Evolutionary conservation across 2,113 vertebrate species (phyloP).

Genomic region (Equus przewalskii): DNA sequence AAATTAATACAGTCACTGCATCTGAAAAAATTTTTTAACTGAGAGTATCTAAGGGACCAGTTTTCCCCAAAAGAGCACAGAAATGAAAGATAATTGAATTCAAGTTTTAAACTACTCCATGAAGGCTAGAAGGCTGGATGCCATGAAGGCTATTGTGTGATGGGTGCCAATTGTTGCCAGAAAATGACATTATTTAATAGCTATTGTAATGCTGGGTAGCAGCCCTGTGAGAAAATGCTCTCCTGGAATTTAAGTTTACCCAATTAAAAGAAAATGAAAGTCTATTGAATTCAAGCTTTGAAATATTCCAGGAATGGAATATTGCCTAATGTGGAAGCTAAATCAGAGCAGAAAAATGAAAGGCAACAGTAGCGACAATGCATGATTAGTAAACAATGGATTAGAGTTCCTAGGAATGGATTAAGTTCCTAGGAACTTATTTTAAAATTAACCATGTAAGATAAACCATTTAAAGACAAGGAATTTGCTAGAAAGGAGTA

Average conservation of each 20-base stretch:
- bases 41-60: not conserved
- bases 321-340: not conserved
- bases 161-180: not conserved
- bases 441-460: not conserved
- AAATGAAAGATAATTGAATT: constrained; percentile 32
- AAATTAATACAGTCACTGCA: not conserved
- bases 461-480: not conserved
- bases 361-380: not conserved
- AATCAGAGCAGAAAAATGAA: constrained; percentile 60
- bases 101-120: not conserved
- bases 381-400: constrained; percentile 38
- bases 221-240: constrained; percentile 13
- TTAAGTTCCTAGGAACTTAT: not conserved
- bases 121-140: not conserved
- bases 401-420: not conserved
- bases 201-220: not conserved
- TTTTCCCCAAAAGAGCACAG: not conserved
- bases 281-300: constrained; percentile 29
- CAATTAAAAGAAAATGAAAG: constrained; percentile 42
- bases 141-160: not conserved
- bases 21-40: not conserved
- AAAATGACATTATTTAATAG: constrained; percentile 8
- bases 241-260: constrained; percentile 43
- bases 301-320: constrained; percentile 18
- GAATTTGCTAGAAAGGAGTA: not conserved